Percentiles rank a stretch among this genome's conserved stretches.
Conservation (phyloP, 2,113 vertebrate genomes). For the Saimiri boliviensis region DNA sequence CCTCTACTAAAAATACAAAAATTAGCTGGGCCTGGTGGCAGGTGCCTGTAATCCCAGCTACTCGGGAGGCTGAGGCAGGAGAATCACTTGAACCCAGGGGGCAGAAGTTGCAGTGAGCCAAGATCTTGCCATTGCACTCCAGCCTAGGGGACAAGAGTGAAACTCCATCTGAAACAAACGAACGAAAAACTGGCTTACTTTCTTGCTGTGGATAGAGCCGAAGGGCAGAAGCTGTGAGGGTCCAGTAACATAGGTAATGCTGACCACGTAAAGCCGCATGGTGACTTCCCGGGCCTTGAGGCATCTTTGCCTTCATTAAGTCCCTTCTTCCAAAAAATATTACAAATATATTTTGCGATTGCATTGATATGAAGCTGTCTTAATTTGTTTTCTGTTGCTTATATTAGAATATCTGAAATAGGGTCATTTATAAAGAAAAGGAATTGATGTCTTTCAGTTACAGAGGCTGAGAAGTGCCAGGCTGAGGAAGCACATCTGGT, state of each 20-base stretch:
- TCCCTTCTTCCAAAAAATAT: not conserved
- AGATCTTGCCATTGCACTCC: too few relatives aligned
- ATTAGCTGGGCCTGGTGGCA: too few relatives aligned
- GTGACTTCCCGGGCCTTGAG: not conserved
- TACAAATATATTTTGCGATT: not conserved
- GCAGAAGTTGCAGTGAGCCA: too few relatives aligned
- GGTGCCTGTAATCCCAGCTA: too few relatives aligned
- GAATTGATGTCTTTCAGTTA: not conserved
- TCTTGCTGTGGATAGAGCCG: not conserved
- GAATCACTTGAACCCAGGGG: too few relatives aligned
- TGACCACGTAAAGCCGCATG: fast-evolving
- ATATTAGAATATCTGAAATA: not conserved
- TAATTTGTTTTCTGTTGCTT: not conserved
- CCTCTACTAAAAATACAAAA: too few relatives aligned
- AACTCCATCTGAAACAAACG: too few relatives aligned
- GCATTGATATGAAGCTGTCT: not conserved
- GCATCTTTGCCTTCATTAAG: not conserved
- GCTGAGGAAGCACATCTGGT: not conserved
- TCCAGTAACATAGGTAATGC: not conserved
- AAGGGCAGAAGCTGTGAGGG: not conserved
- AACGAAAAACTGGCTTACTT: not conserved
- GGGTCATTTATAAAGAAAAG: not conserved
- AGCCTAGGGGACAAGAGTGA: too few relatives aligned
- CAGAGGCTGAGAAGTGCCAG: not conserved
- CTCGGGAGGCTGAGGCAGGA: too few relatives aligned